Conservation (phyloP, 1,140 invertebrate species). For the Zaprionus tsacasi region DNA sequence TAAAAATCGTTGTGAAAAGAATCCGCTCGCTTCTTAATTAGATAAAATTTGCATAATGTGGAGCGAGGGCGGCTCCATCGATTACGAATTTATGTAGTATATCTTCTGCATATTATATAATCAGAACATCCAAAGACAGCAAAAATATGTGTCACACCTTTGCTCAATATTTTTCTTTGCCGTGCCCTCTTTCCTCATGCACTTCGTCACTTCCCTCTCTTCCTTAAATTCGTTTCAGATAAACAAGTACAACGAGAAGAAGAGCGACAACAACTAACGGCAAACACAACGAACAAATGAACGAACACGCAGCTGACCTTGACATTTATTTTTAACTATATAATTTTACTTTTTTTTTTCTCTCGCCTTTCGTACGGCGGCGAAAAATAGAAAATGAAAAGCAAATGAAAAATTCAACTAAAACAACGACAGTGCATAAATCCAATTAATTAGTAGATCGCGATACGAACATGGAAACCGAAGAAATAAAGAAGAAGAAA, state of each 20-base stretch:
- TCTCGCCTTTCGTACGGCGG: conserved; percentile 35
- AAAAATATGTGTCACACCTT: conserved; percentile 61
- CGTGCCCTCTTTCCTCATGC: neutral
- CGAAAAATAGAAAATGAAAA: conserved; percentile 32
- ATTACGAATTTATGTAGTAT: neutral
- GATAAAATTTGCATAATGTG: conserved; percentile 32
- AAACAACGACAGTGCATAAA: conserved; percentile 11
- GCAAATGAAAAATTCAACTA: conserved; percentile 23
- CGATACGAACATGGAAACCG: neutral
- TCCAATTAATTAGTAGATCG: conserved; percentile 28
- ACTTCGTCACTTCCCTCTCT: conserved; percentile 13
- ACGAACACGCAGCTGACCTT: conserved; percentile 59
- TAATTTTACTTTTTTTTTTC: conserved; percentile 72
- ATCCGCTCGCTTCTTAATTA: conserved; percentile 22
- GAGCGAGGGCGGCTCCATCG: conserved; percentile 10
- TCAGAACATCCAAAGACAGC: neutral
- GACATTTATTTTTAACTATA: conserved; percentile 80
- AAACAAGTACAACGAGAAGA: conserved; percentile 27
- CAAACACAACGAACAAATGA: conserved; percentile 13
- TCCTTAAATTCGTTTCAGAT: conserved; percentile 22
- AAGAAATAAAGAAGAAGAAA: neutral
- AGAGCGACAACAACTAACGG: conserved; percentile 18
- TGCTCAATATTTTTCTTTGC: conserved; percentile 8
- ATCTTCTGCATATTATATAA: neutral
- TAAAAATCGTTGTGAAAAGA: conserved; percentile 11